Percentiles rank a stretch among this genome's conserved stretches.
phyloP scores from a whole-genome alignment of 2,113 vertebrate species.

The Hassar affinis region DNA sequence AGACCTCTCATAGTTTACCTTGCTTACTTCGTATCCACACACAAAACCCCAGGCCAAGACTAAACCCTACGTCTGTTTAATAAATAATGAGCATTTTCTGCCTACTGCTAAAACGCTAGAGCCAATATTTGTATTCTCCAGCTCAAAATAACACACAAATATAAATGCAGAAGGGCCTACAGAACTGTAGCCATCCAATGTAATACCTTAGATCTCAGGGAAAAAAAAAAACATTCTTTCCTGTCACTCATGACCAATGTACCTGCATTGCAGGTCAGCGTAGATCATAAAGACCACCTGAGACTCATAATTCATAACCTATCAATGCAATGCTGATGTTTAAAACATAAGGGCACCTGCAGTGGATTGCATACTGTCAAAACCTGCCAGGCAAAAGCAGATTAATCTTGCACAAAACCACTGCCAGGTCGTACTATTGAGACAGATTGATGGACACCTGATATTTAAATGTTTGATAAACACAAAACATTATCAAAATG shows the following conservation, averaged over 20 bases:
- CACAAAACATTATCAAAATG: not conserved
- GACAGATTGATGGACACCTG: not conserved
- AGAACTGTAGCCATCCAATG: slow-evolving; percentile 39
- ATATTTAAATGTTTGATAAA: not conserved
- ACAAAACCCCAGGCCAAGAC: not conserved
- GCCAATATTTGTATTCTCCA: slow-evolving; percentile 2
- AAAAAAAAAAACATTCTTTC: slow-evolving; percentile 31
- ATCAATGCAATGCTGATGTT: slow-evolving; percentile 67
- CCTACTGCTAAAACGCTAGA: slow-evolving; percentile 2
- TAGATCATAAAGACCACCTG: slow-evolving; percentile 60
- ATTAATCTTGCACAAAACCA: slow-evolving; percentile 42
- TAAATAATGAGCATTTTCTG: not conserved
- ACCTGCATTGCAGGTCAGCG: slow-evolving; percentile 55
- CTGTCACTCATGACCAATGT: slow-evolving; percentile 34
- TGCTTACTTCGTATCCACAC: not conserved
- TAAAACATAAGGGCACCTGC: slow-evolving; percentile 61
- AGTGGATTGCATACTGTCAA: slow-evolving; percentile 58
- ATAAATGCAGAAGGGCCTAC: not conserved
- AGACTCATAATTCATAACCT: slow-evolving; percentile 65
- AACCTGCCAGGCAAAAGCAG: slow-evolving; percentile 53
- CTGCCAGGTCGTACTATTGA: not conserved
- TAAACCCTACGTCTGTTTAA: slow-evolving; percentile 6
- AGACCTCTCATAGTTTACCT: not conserved
- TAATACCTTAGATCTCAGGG: slow-evolving; percentile 38
- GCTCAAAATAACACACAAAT: not conserved